Evolutionary conservation across 2,113 vertebrate species (phyloP), one percentile per base, ranked within the genome.

Genomic region (Brachyhypopomus occidentalis): DNA sequence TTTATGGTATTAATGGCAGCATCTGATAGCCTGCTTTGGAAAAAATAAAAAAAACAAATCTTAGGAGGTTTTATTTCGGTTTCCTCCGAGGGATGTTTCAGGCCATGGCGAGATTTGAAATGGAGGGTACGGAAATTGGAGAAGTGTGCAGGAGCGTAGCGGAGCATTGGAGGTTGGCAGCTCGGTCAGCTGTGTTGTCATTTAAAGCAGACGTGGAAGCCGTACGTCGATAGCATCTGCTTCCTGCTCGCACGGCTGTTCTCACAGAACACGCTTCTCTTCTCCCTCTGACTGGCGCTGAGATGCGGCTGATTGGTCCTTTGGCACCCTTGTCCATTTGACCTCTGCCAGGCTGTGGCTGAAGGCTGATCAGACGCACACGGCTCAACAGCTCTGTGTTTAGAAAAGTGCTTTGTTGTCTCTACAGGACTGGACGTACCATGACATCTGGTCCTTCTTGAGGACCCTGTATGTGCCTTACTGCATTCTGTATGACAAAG

Each of bases 401-500:
- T 52, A 52, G 45, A 52, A 52, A 41, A 52, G 12, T 52, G 16
- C 22, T 69, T 16, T 38, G 2, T 72, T 70, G 45, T 52, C 11
- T 81, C 79, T 74, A 14, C 86, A 99, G 98, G 96, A 99, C 89
- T 99, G 98, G 98, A 95, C 93, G 0, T 99, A 99, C 87, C 95
- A 96, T 41, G 95, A 99, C 88, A 97, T 99, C 90, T 99, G 98
- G 98, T 92, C 92, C 0, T 98, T 99, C 77, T 88, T 99, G 63
- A 96, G 97, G 56, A 94, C 91, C 0, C 90, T 99, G 1, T 95
- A 94, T 3, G 91, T 99, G 20, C 97, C 97, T 0, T 99, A 99
- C 92, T 99, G 98, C 34, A 86, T 98, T 79, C 95, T 99, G 20
- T 99, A 99, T 0, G 98, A 99, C 85, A 97, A 94, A 85, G 98